These are phyloP conservation scores for Athene noctua DNA, from an alignment of 2,113 vertebrate genomes.

Conservation along the genomic window DNA sequence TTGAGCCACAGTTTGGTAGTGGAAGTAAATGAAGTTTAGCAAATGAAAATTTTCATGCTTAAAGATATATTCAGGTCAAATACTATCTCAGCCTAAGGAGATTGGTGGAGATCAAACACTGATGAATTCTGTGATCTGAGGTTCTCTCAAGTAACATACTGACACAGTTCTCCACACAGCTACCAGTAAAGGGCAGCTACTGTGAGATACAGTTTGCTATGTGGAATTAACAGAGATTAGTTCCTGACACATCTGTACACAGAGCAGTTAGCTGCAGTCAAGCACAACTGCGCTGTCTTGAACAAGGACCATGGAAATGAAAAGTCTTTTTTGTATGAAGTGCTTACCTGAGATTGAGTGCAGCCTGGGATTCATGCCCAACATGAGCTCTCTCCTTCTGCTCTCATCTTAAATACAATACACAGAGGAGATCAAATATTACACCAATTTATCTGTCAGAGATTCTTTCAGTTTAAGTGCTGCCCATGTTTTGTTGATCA, in stretches of 20 bases:
- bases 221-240: background rate
- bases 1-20: background rate
- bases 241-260: background rate
- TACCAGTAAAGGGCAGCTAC: background rate
- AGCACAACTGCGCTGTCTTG: background rate
- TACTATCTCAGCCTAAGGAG: background rate
- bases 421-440: background rate
- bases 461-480: background rate
- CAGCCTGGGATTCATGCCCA: background rate
- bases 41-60: background rate
- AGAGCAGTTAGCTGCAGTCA: background rate
- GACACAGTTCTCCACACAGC: background rate
- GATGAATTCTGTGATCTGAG: background rate
- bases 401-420: background rate
- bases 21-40: background rate
- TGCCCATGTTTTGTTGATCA: background rate
- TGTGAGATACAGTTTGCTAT: background rate
- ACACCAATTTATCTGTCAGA: background rate
- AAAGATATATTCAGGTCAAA: background rate
- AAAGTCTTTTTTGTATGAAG: background rate
- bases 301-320: background rate
- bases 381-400: background rate
- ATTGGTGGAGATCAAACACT: background rate
- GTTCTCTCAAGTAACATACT: background rate
- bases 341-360: background rate